A percentile compares a stretch with the other conserved stretches of the same genome.
phyloP scores from a whole-genome alignment of 2,797 vertebrate genomes.

The Cetoscarus ocellatus region DNA sequence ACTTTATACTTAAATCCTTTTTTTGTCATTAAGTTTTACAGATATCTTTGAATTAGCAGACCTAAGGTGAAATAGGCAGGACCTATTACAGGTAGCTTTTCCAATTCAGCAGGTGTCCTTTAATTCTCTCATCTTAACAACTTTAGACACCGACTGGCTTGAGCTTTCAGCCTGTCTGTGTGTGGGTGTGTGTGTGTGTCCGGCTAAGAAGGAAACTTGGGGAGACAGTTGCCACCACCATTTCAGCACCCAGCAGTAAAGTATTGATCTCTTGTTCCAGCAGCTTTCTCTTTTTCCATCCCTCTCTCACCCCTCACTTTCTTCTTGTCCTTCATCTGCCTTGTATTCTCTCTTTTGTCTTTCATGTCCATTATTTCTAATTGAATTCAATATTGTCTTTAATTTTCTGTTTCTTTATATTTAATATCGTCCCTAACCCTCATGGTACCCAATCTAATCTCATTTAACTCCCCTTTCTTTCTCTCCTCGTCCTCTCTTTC shows the following conservation, averaged over 20 bases:
- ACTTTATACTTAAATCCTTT: neutral
- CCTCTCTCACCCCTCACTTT: conserved; percentile 38
- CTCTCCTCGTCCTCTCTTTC: conserved; percentile 1
- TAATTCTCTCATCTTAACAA: conserved; percentile 33
- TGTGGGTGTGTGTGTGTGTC: conserved; percentile 25
- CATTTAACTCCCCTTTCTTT: conserved; percentile 5
- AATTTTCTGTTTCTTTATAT: conserved; percentile 5
- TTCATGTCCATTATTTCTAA: conserved; percentile 1
- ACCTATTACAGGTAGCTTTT: conserved; percentile 28
- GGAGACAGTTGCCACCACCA: conserved; percentile 77
- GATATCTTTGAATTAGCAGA: neutral
- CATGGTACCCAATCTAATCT: conserved; percentile 14
- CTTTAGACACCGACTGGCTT: conserved; percentile 30
- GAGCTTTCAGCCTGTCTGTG: conserved; percentile 9
- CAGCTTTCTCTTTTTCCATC: conserved; percentile 53
- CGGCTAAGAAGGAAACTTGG: conserved; percentile 65
- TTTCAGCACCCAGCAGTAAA: conserved; percentile 69
- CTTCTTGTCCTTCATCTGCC: conserved; percentile 24
- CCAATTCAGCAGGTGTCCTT: conserved; percentile 39
- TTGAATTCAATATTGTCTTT: conserved; percentile 18
- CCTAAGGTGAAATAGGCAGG: conserved; percentile 21
- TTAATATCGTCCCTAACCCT: conserved; percentile 1
- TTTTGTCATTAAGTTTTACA: neutral
- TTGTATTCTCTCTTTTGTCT: conserved; percentile 7
- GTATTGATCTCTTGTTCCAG: conserved; percentile 76